Percentiles rank a stretch among this genome's conserved stretches.
These are phyloP conservation scores for Gryon sp. DNA, from an alignment of 1,140 invertebrate genomes.

Conservation along the genomic window DNA sequence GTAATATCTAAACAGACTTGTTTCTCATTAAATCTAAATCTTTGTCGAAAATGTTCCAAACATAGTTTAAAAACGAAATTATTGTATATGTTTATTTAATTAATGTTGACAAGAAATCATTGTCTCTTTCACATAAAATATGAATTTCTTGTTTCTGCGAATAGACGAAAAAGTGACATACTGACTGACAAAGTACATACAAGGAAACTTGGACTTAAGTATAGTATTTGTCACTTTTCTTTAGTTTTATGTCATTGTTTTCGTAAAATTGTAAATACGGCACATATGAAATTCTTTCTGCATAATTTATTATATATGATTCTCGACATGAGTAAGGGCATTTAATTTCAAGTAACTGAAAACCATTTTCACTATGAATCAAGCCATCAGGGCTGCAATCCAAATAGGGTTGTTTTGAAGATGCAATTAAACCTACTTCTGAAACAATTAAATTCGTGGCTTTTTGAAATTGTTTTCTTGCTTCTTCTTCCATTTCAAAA, in stretches of 20 bases:
- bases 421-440: conserved; percentile 9
- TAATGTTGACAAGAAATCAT: conserved; percentile 19
- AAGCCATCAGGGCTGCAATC: conserved; percentile 23
- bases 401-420: conserved; percentile 14
- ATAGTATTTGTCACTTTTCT: conserved; percentile 11
- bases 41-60: conserved; percentile 12
- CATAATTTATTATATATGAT: neutral
- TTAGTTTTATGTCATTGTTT: neutral
- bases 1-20: no score
- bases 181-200: conserved; percentile 15
- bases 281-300: neutral
- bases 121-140: conserved; percentile 46
- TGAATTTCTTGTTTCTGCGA: conserved; percentile 1
- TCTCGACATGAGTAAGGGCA: conserved; percentile 12
- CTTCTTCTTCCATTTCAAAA: conserved; percentile 6
- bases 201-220: conserved; percentile 26
- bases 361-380: neutral
- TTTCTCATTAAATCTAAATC: no score
- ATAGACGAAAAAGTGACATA: conserved; percentile 28
- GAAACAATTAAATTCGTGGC: conserved; percentile 5
- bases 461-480: neutral
- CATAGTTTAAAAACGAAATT: conserved; percentile 34
- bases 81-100: conserved; percentile 24
- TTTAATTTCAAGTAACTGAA: conserved; percentile 14
- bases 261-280: conserved; percentile 17